These are phyloP conservation scores for Halesus radiatus DNA, from an alignment of 1,140 invertebrate species.

Conservation along the genomic window DNA sequence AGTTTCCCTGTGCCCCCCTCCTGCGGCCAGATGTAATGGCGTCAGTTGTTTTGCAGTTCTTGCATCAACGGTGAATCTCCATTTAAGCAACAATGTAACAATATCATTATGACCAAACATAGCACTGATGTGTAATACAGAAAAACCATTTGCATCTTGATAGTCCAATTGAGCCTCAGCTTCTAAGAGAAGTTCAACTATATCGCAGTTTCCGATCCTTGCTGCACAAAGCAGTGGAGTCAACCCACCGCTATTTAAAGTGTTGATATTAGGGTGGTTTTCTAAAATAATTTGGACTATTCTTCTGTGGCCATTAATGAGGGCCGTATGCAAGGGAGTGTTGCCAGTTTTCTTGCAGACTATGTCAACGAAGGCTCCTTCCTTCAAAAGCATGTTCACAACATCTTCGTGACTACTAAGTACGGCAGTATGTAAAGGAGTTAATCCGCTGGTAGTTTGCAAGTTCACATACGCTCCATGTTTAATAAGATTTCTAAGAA, in stretches of 20 bases:
- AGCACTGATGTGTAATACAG: not conserved
- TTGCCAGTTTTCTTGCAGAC: not conserved
- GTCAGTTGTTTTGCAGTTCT: too few species aligned
- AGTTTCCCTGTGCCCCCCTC: not conserved
- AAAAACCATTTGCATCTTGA: not conserved
- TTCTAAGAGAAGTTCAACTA: too few species aligned
- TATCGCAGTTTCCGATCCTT: not conserved
- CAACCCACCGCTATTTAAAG: not conserved
- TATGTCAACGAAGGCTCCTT: not conserved
- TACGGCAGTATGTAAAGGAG: not conserved
- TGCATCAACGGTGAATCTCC: not conserved
- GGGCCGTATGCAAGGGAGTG: not conserved
- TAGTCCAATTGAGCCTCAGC: not conserved
- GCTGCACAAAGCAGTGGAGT: not conserved
- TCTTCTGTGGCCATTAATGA: not conserved
- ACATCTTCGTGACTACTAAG: not conserved
- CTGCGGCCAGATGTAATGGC: not conserved
- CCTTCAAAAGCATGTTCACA: not conserved
- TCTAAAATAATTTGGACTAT: not conserved
- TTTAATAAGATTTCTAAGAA: not conserved
- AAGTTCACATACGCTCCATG: not conserved
- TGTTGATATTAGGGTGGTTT: not conserved
- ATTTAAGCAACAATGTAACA: not conserved
- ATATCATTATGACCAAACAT: not conserved
- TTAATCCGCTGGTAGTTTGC: not conserved